phyloP scores from a whole-genome alignment of 1,140 invertebrate species.

The Drosophila teissieri region DNA sequence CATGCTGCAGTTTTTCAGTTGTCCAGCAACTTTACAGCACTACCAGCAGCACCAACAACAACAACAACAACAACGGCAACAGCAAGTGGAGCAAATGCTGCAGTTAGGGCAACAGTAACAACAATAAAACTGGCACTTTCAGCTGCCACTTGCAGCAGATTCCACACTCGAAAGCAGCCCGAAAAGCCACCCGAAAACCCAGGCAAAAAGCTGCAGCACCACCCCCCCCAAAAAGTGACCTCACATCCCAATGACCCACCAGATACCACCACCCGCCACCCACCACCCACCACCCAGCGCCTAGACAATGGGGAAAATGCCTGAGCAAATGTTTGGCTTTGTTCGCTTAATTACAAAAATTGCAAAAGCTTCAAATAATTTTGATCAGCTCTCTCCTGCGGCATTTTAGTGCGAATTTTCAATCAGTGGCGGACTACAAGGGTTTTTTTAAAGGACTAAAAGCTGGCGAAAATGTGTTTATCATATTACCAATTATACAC shows the following conservation, averaged over 20 bases:
- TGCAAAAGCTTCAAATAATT: conserved; percentile 67
- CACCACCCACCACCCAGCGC: neutral
- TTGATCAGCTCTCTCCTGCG: conserved; percentile 52
- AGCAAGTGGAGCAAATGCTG: neutral
- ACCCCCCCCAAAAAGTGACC: neutral
- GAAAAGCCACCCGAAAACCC: neutral
- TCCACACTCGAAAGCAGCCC: conserved; percentile 4
- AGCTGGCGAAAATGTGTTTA: neutral
- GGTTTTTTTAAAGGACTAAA: neutral
- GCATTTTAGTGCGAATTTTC: conserved; percentile 22
- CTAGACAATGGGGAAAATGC: conserved; percentile 55
- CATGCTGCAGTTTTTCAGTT: conserved; percentile 67
- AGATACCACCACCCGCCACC: too few species aligned
- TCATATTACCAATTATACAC: too few species aligned
- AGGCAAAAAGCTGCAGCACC: neutral
- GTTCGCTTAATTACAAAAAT: conserved; percentile 70
- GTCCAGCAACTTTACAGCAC: conserved; percentile 50
- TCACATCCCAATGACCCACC: too few species aligned
- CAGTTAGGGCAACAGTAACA: conserved; percentile 29
- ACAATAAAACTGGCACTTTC: conserved; percentile 63
- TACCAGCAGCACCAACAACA: conserved; percentile 13
- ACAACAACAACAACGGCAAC: conserved; percentile 3
- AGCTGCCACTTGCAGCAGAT: conserved; percentile 51
- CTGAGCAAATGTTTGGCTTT: conserved; percentile 63
- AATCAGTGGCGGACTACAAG: neutral